These are phyloP conservation scores for Agrotis segetum DNA, from an alignment of 2,888 invertebrate species.

Conservation along the genomic window DNA sequence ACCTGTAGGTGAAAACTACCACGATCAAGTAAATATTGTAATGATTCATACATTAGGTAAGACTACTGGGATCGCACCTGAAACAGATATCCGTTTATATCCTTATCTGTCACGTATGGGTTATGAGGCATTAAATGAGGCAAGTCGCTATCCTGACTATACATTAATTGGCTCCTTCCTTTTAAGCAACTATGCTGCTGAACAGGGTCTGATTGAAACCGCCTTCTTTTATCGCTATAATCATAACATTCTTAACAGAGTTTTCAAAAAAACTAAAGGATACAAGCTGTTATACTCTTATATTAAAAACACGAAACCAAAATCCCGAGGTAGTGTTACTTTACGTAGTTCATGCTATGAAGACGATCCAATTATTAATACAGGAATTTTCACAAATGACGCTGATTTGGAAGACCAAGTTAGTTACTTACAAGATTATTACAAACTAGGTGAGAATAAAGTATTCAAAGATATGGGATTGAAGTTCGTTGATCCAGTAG, in stretches of 20 bases:
- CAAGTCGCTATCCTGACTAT: conserved; percentile 74
- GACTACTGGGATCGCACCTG: neutral
- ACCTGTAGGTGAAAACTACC: conserved; percentile 73
- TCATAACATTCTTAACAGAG: conserved; percentile 63
- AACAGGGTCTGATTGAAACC: neutral
- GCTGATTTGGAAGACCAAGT: conserved; percentile 34
- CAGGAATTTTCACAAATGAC: conserved; percentile 69
- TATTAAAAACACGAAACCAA: conserved; percentile 69
- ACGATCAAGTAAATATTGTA: conserved; percentile 65
- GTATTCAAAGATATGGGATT: conserved; percentile 31
- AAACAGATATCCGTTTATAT: conserved; percentile 10
- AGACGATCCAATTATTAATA: conserved; percentile 67
- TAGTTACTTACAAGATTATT: conserved; percentile 45
- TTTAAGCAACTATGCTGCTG: neutral
- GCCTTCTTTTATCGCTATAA: conserved; percentile 27
- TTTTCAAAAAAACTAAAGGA: conserved; percentile 58
- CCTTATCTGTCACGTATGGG: conserved; percentile 70
- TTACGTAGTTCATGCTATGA: conserved; percentile 70
- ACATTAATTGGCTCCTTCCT: conserved; percentile 50
- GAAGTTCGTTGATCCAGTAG: conserved; percentile 26
- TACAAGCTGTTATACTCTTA: conserved; percentile 65
- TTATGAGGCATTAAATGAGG: conserved; percentile 69
- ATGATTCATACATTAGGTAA: conserved; percentile 24
- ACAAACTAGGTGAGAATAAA: conserved; percentile 25
- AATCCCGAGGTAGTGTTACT: conserved; percentile 73